phyloP scores from a whole-genome alignment of 64 coral and sea anemone species.

The Stichodactyla helianthus region DNA sequence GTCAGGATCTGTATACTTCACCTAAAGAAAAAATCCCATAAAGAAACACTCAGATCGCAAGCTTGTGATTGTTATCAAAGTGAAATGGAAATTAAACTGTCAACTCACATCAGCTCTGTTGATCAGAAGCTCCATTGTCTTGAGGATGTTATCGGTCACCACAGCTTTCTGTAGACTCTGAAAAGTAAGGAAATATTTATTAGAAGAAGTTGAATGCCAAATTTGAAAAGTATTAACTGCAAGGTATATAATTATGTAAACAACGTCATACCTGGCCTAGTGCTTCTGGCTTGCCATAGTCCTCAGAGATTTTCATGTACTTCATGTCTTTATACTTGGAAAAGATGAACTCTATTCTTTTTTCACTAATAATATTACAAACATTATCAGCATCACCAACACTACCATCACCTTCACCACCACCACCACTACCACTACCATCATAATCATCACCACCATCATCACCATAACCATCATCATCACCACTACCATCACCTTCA shows the following conservation, averaged over 20 bases:
- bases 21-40: constrained; percentile 26
- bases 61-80: too few species aligned
- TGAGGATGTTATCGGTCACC: constrained; percentile 66
- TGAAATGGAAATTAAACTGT: not conserved
- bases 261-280: constrained; percentile 63
- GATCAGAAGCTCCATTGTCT: constrained; percentile 87
- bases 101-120: constrained; percentile 84
- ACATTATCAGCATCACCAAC: not conserved
- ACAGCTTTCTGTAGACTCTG: constrained; percentile 57
- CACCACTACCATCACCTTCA: too few species aligned
- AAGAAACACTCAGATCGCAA: not conserved
- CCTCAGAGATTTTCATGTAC: constrained; percentile 64
- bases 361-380: constrained; percentile 38
- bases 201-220: not conserved
- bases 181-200: not conserved
- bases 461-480: too few species aligned
- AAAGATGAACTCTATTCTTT: constrained; percentile 86
- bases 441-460: too few species aligned
- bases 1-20: constrained; percentile 58
- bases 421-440: too few species aligned
- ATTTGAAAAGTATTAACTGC: not conserved
- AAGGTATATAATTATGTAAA: not conserved
- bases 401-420: too few species aligned
- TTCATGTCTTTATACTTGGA: constrained; percentile 82
- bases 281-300: constrained; percentile 65